Evolutionary conservation across 2,797 vertebrate genomes (phyloP).

Genomic region (Catamblyrhynchus diadema): DNA sequence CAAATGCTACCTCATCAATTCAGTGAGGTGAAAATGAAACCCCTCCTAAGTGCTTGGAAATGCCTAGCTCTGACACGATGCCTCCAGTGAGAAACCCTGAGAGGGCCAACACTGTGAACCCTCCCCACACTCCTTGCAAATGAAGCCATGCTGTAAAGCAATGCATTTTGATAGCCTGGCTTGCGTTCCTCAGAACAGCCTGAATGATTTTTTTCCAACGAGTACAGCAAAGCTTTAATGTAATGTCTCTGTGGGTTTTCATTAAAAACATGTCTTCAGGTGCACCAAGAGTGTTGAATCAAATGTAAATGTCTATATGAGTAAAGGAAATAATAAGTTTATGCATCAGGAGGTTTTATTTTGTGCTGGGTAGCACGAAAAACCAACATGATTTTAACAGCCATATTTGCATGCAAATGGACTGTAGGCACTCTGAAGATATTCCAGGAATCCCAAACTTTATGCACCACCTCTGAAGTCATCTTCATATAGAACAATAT

Average conservation of each 20-base stretch:
- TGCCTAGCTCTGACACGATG: background rate
- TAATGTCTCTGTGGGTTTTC: background rate
- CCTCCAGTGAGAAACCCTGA: background rate
- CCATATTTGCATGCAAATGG: slow-evolving; percentile 59
- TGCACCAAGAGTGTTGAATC: background rate
- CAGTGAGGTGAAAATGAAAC: background rate
- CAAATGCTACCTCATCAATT: background rate
- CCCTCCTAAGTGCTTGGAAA: background rate
- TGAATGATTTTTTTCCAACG: background rate
- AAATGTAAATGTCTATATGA: background rate
- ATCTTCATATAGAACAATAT: slow-evolving; percentile 59
- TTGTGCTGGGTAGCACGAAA: background rate
- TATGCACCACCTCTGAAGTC: slow-evolving; percentile 21
- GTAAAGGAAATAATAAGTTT: slow-evolving; percentile 2
- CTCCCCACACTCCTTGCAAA: background rate
- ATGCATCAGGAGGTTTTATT: background rate
- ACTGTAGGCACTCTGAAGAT: slow-evolving; percentile 34
- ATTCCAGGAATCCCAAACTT: slow-evolving; percentile 53
- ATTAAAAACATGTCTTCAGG: slow-evolving; percentile 24
- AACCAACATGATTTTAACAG: background rate
- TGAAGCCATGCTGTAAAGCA: background rate
- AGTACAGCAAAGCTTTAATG: slow-evolving; percentile 17
- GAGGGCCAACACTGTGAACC: background rate
- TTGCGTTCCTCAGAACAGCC: background rate
- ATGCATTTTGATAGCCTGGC: background rate